Percentiles rank a stretch among this genome's conserved stretches.
Evolutionary conservation across 2,797 vertebrate species (phyloP).

Genomic region (Mus spretus): DNA sequence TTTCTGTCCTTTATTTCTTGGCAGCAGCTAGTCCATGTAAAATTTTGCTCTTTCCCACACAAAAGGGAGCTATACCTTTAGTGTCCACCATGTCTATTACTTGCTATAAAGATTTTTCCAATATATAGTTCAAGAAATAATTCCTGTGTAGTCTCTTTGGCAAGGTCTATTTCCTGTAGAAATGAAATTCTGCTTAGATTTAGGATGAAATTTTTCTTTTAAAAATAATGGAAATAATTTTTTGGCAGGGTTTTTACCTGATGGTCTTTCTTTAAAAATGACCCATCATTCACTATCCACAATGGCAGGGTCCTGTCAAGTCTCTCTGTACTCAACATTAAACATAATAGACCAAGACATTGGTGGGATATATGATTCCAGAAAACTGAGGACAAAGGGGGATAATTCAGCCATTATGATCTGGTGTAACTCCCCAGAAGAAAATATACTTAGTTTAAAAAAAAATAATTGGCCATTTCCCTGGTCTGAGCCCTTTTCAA

Average conservation of each 20-base stretch:
- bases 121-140: not conserved
- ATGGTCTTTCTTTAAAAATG: not conserved
- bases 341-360: not conserved
- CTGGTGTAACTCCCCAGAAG: slow-evolving; percentile 50
- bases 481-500: slow-evolving; percentile 65
- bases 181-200: slow-evolving; percentile 24
- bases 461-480: slow-evolving; percentile 70
- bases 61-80: not conserved
- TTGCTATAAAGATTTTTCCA: slow-evolving; percentile 17
- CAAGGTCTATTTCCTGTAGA: not conserved
- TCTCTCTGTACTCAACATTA: not conserved
- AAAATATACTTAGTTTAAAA: slow-evolving; percentile 65
- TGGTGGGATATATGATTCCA: not conserved
- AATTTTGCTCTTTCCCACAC: not conserved
- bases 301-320: not conserved
- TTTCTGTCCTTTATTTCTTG: slow-evolving; percentile 35
- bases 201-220: slow-evolving; percentile 34
- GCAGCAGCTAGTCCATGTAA: not conserved
- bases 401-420: slow-evolving; percentile 54
- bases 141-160: not conserved
- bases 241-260: slow-evolving; percentile 7
- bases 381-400: slow-evolving; percentile 49
- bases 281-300: not conserved
- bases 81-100: not conserved
- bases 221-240: slow-evolving; percentile 26